Percentiles rank a stretch among this genome's conserved stretches.
Conservation (phyloP, 2,888 invertebrate genomes). For the Uropetala carovei region DNA sequence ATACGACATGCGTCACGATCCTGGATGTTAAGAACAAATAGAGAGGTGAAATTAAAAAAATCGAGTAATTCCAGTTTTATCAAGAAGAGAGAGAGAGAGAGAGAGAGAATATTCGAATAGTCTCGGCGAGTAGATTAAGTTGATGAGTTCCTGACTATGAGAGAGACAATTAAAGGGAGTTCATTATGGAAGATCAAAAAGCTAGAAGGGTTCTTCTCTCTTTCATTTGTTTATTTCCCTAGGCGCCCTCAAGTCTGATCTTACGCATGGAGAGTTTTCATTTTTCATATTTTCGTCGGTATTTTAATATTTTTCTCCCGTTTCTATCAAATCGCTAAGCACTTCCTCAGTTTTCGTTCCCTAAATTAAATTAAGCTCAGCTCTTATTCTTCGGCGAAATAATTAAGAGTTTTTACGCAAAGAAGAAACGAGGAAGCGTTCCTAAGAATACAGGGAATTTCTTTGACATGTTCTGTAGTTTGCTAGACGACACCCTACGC, state of each 20-base stretch:
- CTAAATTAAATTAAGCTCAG: background rate
- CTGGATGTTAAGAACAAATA: background rate
- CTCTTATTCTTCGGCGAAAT: background rate
- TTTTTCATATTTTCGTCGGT: background rate
- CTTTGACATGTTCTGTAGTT: no score
- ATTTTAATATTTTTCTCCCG: background rate
- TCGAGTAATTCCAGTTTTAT: background rate
- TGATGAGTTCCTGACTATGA: constrained; percentile 26
- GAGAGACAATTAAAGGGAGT: background rate
- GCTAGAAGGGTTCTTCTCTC: background rate
- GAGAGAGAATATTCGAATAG: background rate
- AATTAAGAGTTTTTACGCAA: background rate
- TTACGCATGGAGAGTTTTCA: background rate
- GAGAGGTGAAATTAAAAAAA: background rate
- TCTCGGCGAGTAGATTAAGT: constrained; percentile 35
- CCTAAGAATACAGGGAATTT: no score
- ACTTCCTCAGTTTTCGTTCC: background rate
- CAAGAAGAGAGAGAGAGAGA: background rate
- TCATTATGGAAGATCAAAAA: constrained; percentile 15
- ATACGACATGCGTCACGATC: background rate
- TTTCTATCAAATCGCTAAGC: background rate
- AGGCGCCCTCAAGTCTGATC: no score
- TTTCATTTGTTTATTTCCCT: background rate
- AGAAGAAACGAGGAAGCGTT: no score
- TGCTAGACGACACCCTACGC: no score